A percentile compares a stretch with the other conserved stretches of the same genome.
Evolutionary conservation across 2,113 vertebrate species (phyloP).

Genomic region (Oplegnathus fasciatus): DNA sequence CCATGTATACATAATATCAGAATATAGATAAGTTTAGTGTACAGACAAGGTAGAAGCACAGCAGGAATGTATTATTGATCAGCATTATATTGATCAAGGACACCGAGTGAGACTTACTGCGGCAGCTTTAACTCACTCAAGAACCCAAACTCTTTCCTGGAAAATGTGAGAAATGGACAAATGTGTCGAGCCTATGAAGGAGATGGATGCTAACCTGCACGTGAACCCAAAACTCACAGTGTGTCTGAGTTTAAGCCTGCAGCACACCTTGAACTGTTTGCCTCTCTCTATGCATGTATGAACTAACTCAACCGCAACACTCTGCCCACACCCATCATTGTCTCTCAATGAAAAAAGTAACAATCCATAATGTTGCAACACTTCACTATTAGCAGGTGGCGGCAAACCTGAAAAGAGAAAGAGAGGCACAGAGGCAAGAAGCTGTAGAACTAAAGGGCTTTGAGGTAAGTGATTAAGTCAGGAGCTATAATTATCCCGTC

Average conservation of each 20-base stretch:
- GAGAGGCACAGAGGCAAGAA: slow-evolving; percentile 40
- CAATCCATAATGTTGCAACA: slow-evolving; percentile 61
- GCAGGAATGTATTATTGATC: slow-evolving; percentile 24
- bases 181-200: slow-evolving; percentile 20
- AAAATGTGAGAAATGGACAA: slow-evolving; percentile 61
- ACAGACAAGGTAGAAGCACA: slow-evolving; percentile 13
- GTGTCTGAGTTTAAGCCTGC: slow-evolving; percentile 51
- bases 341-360: slow-evolving; percentile 54
- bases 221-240: slow-evolving; percentile 62
- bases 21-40: background rate
- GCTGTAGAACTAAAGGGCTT: slow-evolving; percentile 61
- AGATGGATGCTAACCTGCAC: slow-evolving; percentile 65
- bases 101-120: slow-evolving; percentile 17
- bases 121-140: slow-evolving; percentile 31
- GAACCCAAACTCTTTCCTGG: slow-evolving; percentile 18
- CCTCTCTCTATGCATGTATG: slow-evolving; percentile 30
- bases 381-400: slow-evolving; percentile 54
- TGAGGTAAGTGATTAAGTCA: slow-evolving; percentile 76
- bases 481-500: slow-evolving; percentile 75
- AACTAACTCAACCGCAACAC: slow-evolving; percentile 39
- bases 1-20: slow-evolving; percentile 8
- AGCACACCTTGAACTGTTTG: slow-evolving; percentile 60
- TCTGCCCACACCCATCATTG: slow-evolving; percentile 70
- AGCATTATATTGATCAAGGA: slow-evolving; percentile 28
- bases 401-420: slow-evolving; percentile 52